Conservation (phyloP, 2,888 invertebrate genomes). For the Myopa testacea region DNA sequence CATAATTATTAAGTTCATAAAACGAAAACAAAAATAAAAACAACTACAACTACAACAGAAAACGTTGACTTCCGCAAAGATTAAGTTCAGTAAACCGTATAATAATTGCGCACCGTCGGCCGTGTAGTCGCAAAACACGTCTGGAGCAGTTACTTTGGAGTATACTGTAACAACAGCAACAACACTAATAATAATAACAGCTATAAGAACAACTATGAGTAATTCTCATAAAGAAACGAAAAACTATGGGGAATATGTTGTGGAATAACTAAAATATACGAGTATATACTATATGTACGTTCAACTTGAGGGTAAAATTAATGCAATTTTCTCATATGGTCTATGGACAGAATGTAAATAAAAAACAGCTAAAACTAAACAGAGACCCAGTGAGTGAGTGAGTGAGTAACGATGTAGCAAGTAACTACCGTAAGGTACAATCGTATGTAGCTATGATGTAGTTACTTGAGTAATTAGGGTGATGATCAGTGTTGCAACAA, state of each 20-base stretch:
- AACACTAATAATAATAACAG: constrained; percentile 6
- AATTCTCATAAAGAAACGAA: not conserved
- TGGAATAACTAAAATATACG: not conserved
- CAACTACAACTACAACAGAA: not conserved
- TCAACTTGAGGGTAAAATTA: constrained; percentile 18
- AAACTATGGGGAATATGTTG: not conserved
- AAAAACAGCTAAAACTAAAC: not conserved
- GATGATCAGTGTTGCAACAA: too few relatives aligned
- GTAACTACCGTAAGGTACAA: too few relatives aligned
- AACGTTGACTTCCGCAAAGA: constrained; percentile 47
- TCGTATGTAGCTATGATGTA: too few relatives aligned
- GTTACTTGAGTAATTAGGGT: too few relatives aligned
- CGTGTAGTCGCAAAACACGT: constrained; percentile 5
- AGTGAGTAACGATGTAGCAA: not conserved
- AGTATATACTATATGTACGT: constrained; percentile 6
- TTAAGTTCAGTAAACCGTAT: constrained; percentile 52
- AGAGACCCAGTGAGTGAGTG: not conserved
- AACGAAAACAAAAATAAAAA: not conserved
- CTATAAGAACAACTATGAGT: constrained; percentile 3
- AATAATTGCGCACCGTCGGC: constrained; percentile 44
- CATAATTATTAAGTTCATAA: not conserved
- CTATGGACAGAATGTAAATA: constrained; percentile 7
- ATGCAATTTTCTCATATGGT: constrained; percentile 32
- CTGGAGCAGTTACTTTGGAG: not conserved
- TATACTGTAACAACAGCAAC: not conserved